These are phyloP conservation scores for Tympanoctomys barrerae DNA, from an alignment of 2,797 vertebrate genomes.

Conservation along the genomic window DNA sequence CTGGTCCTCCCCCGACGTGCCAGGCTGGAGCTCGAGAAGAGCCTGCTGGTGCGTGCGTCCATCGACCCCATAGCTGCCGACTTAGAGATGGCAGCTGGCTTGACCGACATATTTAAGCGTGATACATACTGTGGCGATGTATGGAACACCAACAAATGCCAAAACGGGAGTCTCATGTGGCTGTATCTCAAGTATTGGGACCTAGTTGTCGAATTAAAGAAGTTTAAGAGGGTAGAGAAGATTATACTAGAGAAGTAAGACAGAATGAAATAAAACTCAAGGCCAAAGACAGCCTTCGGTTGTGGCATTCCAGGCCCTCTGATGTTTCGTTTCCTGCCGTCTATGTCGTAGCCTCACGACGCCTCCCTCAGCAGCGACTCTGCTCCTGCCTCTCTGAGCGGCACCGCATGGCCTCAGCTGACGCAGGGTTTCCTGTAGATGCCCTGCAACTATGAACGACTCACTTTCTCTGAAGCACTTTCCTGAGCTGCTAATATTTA, in stretches of 20 bases:
- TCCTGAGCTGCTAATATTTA: conserved; percentile 20
- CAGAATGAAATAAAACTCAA: no score
- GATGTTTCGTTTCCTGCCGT: no score
- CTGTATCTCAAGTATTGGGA: conserved; percentile 97
- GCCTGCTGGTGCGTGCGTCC: conserved; percentile 92
- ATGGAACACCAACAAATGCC: conserved; percentile 92
- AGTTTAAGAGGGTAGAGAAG: conserved; percentile 92
- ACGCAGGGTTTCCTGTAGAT: background rate
- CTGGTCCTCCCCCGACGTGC: conserved; percentile 89
- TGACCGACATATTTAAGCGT: conserved; percentile 96
- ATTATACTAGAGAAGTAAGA: conserved; percentile 86
- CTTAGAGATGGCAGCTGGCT: conserved; percentile 91
- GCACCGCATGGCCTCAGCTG: background rate
- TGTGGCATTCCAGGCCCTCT: background rate
- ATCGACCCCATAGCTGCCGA: conserved; percentile 90
- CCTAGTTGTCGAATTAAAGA: conserved; percentile 92
- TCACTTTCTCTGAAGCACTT: background rate
- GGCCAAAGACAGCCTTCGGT: background rate
- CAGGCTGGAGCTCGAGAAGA: conserved; percentile 94
- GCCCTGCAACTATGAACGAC: background rate
- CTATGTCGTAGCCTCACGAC: background rate
- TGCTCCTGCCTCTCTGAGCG: background rate
- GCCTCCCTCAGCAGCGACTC: background rate
- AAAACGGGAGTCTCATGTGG: conserved; percentile 98
- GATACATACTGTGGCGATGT: conserved; percentile 94